Base-by-base conservation (phyloP, 2,113 vertebrate species). In the Glaucidium brasilianum region DNA sequence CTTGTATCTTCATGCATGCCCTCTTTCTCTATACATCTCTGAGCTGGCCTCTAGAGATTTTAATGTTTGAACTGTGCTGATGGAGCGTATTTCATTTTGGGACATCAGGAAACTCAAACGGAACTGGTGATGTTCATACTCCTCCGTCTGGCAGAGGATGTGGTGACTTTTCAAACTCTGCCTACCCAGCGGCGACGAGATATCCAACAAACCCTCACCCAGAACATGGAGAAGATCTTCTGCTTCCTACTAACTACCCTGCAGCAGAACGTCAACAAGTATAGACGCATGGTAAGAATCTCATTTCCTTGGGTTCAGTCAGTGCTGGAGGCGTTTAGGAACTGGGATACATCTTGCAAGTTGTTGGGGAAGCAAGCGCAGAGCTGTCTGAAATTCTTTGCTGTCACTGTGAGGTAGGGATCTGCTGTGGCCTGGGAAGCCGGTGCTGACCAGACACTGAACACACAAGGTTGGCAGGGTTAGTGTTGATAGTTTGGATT, bases 101-200 rank as follows among this genome's bases (percentile, higher is more conserved):
- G 78, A 64, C 30, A 43, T 49, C 67, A 99, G 99, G 99, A 99
- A 89, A 99, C 99, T 15, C 99, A 99, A 97, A 99, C 99, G 2
- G 99, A 99, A 92, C 97, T 99, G 97, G 99, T 99, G 94, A 99
- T 99, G 99, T 98, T 99, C 95, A 99, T 99, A 83, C 98, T 99
- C 85, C 95, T 99, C 85, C 98, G 99, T 59, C 91, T 99, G 97
- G 99, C 99, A 11, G 99, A 99, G 95, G 99, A 99, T 12, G 99
- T 99, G 67, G 99, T 99, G 96, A 99, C 99, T 55, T 99, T 99
- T 97, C 99, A 99, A 98, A 99, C 99, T 2, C 96, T 99, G 27
- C 99, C 99, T 41, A 96, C 98, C 29, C 99, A 99, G 95, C 98
- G 99, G 62, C 98, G 99, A 91, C 98, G 99, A 92, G 99, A 99